Evolutionary conservation across 2,888 invertebrate species (phyloP).

Genomic region (Coleophora deauratella): DNA sequence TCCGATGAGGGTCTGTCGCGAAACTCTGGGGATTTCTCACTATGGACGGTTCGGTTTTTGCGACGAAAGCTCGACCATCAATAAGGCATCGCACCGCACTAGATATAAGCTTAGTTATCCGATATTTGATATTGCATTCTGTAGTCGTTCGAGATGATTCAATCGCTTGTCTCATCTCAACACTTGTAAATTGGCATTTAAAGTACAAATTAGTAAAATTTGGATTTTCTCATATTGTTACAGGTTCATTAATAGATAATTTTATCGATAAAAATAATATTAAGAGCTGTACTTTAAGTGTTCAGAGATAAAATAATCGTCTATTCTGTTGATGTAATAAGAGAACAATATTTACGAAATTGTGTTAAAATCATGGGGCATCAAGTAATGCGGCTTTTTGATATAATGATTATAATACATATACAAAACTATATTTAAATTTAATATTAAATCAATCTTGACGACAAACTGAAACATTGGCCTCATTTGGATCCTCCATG

Average conservation of each 20-base stretch:
- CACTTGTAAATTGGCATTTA: conserved; percentile 72
- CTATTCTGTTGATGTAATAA: conserved; percentile 58
- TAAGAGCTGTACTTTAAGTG: conserved; percentile 75
- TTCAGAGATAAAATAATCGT: conserved; percentile 63
- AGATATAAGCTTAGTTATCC: conserved; percentile 64
- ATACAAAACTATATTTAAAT: neutral
- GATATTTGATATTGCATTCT: conserved; percentile 55
- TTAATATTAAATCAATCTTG: conserved; percentile 1
- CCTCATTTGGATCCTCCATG: conserved; percentile 35
- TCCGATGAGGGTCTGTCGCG: conserved; percentile 69
- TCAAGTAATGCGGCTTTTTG: conserved; percentile 28
- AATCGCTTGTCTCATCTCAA: conserved; percentile 61
- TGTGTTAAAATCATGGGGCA: conserved; percentile 41
- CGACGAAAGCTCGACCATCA: conserved; percentile 64
- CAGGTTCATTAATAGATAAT: conserved; percentile 73
- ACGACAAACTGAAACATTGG: neutral
- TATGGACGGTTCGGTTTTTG: conserved; percentile 67
- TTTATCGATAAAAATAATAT: conserved; percentile 62
- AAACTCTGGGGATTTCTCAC: conserved; percentile 70
- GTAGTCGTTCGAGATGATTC: conserved; percentile 64
- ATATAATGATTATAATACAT: conserved; percentile 1
- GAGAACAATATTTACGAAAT: conserved; percentile 42
- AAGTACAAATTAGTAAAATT: conserved; percentile 75
- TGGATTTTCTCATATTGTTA: conserved; percentile 72
- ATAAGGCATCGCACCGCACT: conserved; percentile 73